Evolutionary conservation across 2,113 vertebrate species (phyloP).

Genomic region (Channa maculata): DNA sequence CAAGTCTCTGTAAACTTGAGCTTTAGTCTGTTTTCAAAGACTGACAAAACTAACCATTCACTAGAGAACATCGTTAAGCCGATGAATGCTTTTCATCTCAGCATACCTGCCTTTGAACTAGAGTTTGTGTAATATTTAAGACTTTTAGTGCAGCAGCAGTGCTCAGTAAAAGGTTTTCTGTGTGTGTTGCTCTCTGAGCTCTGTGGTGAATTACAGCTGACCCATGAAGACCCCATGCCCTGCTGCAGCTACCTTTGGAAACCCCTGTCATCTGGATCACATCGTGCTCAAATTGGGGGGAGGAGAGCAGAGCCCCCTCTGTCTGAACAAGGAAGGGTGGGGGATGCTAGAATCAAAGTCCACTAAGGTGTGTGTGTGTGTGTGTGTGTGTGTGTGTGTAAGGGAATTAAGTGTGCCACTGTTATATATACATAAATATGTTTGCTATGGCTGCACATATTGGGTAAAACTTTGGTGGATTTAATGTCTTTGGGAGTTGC

Average conservation of each 20-base stretch:
- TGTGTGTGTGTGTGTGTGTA: constrained; percentile 13
- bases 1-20: constrained; percentile 22
- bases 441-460: neutral
- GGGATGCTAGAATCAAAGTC: constrained; percentile 34
- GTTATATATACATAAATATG: neutral
- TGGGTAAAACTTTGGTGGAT: neutral
- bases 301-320: constrained; percentile 55
- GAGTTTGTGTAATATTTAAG: constrained; percentile 75
- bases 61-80: constrained; percentile 57
- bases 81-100: constrained; percentile 65
- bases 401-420: neutral
- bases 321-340: constrained; percentile 33
- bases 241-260: constrained; percentile 72
- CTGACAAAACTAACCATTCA: constrained; percentile 33
- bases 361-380: constrained; percentile 14
- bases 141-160: constrained; percentile 71
- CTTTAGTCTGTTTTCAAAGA: constrained; percentile 38
- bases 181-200: constrained; percentile 69
- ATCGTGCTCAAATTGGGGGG: constrained; percentile 70
- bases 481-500: neutral
- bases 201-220: constrained; percentile 82
- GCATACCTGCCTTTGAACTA: constrained; percentile 71
- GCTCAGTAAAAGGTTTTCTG: constrained; percentile 62
- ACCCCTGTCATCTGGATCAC: constrained; percentile 79
- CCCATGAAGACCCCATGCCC: constrained; percentile 78